phyloP scores from a whole-genome alignment of 2,797 vertebrate species.

The Gastrophryne carolinensis region DNA sequence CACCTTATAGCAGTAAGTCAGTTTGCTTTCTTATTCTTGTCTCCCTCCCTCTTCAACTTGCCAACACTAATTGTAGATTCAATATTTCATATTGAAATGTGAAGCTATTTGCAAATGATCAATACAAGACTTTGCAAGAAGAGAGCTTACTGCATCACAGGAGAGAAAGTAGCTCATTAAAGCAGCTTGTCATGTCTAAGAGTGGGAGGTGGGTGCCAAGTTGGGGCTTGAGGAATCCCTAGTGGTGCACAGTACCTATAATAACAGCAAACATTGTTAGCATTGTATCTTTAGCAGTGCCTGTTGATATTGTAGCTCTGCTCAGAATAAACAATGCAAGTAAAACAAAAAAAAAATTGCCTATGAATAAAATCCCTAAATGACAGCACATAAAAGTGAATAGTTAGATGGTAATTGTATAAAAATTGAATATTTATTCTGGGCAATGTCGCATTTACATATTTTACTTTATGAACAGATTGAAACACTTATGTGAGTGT shows the following conservation, averaged over 20 bases:
- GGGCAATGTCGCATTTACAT: too few relatives aligned
- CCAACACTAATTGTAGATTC: constrained; percentile 49
- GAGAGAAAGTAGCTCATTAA: constrained; percentile 45
- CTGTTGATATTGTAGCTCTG: not conserved
- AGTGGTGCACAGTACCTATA: not conserved
- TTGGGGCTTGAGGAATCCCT: constrained; percentile 10
- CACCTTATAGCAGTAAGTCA: too few relatives aligned
- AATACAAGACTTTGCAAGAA: constrained; percentile 47
- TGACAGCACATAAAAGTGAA: too few relatives aligned
- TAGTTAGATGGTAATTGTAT: too few relatives aligned
- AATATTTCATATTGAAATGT: constrained; percentile 53
- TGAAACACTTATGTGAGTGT: too few relatives aligned
- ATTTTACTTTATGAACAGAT: too few relatives aligned
- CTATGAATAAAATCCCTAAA: too few relatives aligned
- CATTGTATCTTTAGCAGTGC: not conserved
- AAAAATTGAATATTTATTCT: too few relatives aligned
- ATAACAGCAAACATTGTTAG: not conserved
- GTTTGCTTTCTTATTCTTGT: not conserved
- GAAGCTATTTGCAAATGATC: constrained; percentile 51
- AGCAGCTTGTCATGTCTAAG: constrained; percentile 39
- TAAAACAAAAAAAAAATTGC: too few relatives aligned
- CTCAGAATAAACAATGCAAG: not conserved
- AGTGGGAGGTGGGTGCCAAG: not conserved
- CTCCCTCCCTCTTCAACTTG: constrained; percentile 10
- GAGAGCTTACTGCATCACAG: constrained; percentile 41